These are phyloP conservation scores for Drosophila tanythrix DNA, from an alignment of 2,888 invertebrate genomes.

Conservation along the genomic window DNA sequence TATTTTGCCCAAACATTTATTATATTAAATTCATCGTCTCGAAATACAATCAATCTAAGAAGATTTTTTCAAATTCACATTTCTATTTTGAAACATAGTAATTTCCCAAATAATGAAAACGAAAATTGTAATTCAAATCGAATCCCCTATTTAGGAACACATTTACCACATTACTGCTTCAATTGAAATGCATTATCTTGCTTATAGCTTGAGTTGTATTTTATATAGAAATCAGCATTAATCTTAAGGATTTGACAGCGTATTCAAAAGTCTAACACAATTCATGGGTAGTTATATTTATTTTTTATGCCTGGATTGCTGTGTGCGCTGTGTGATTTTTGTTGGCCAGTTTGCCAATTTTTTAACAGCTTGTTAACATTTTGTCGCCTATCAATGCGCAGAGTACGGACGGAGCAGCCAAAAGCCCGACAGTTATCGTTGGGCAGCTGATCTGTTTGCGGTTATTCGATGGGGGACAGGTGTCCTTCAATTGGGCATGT, in stretches of 20 bases:
- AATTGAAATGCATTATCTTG: not conserved
- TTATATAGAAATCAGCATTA: not conserved
- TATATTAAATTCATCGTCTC: not conserved
- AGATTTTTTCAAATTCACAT: not conserved
- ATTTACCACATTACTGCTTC: not conserved
- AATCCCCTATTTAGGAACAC: not conserved
- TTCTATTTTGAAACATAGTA: no score
- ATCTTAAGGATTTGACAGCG: slow-evolving; percentile 3
- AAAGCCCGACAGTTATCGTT: slow-evolving; percentile 32
- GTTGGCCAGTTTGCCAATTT: slow-evolving; percentile 56
- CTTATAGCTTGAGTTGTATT: not conserved
- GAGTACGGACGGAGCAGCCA: slow-evolving; percentile 10
- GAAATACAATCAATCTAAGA: not conserved
- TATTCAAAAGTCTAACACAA: slow-evolving; percentile 6
- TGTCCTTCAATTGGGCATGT: slow-evolving; percentile 10
- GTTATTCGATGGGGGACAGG: slow-evolving; percentile 23
- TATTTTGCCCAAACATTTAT: not conserved
- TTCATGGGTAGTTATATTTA: not conserved
- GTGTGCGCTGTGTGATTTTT: slow-evolving; percentile 32
- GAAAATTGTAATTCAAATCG: not conserved
- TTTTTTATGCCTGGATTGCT: not conserved
- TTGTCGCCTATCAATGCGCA: slow-evolving; percentile 72
- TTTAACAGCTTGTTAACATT: slow-evolving; percentile 81
- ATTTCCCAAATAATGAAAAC: not conserved
- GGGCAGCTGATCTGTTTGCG: slow-evolving; percentile 56